These are phyloP conservation scores for Nemotelus nigrinus DNA, from an alignment of 2,888 invertebrate species.

Conservation along the genomic window DNA sequence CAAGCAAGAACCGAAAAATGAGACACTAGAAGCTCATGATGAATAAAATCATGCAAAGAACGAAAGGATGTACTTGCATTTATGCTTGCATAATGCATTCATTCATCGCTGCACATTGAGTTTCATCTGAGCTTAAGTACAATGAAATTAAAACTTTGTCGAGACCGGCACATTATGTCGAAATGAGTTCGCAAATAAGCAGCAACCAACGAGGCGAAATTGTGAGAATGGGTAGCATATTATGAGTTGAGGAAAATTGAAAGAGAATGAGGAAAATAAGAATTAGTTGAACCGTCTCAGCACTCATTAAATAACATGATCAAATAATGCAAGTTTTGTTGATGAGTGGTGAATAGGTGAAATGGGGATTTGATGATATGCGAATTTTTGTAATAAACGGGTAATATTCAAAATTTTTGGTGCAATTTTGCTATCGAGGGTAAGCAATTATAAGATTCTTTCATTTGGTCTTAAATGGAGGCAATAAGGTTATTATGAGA, in stretches of 20 bases:
- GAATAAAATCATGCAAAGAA: too few relatives aligned
- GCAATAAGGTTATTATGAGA: too few relatives aligned
- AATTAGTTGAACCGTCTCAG: constrained; percentile 32
- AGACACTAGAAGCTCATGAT: too few relatives aligned
- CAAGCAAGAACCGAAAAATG: neutral
- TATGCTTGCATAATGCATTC: constrained; percentile 27
- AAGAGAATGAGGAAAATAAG: constrained; percentile 36
- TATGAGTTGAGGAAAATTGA: constrained; percentile 31
- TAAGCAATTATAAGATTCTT: too few relatives aligned
- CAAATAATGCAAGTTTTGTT: constrained; percentile 12
- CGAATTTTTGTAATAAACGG: too few relatives aligned
- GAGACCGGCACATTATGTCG: constrained; percentile 47
- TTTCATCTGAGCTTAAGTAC: constrained; percentile 48
- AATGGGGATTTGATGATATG: too few relatives aligned
- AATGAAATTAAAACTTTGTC: constrained; percentile 52
- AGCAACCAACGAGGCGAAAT: neutral
- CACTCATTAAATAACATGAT: constrained; percentile 33
- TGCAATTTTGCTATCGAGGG: too few relatives aligned
- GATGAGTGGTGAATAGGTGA: too few relatives aligned
- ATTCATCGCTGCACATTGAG: constrained; percentile 19
- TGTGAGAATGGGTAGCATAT: constrained; percentile 31
- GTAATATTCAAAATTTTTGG: too few relatives aligned
- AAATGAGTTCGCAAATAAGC: constrained; percentile 44
- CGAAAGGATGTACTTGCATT: too few relatives aligned
- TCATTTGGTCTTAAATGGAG: too few relatives aligned